Evolutionary conservation across 2,888 invertebrate species (phyloP).

Genomic region (Xylocampa areola): DNA sequence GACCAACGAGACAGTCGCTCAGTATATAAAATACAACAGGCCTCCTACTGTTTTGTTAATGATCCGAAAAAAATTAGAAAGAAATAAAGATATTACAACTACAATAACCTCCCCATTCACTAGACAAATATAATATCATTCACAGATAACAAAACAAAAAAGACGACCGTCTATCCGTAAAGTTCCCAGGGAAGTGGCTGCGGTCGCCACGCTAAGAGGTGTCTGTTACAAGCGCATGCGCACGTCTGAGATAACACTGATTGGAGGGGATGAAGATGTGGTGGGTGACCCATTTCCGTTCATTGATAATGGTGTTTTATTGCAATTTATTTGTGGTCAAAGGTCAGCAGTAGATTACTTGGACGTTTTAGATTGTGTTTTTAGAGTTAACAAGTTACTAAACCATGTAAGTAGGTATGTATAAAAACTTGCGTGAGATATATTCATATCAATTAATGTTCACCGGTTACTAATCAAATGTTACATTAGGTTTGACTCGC

Average conservation of each 20-base stretch:
- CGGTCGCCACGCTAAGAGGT: conserved; percentile 61
- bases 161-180: conserved; percentile 6
- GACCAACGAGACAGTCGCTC: too few species aligned
- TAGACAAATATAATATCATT: conserved; percentile 9
- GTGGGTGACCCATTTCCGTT: conserved; percentile 41
- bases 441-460: too few species aligned
- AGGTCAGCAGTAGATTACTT: too few species aligned
- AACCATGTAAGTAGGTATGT: too few species aligned
- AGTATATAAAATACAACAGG: too few species aligned
- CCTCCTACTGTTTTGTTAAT: too few species aligned
- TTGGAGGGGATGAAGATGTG: conserved; percentile 29
- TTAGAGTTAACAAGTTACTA: too few species aligned
- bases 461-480: too few species aligned
- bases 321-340: background rate
- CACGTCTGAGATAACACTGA: conserved; percentile 35
- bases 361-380: too few species aligned
- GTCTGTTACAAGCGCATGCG: conserved; percentile 60
- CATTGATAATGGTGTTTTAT: background rate
- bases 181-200: conserved; percentile 77
- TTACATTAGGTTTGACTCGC: too few species aligned
- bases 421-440: too few species aligned
- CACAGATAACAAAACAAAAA: conserved; percentile 16
- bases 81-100: background rate
- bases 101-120: conserved; percentile 8
- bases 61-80: too few species aligned